These are phyloP conservation scores for Zaprionus ornatus DNA, from an alignment of 1,140 invertebrate genomes.

Conservation along the genomic window DNA sequence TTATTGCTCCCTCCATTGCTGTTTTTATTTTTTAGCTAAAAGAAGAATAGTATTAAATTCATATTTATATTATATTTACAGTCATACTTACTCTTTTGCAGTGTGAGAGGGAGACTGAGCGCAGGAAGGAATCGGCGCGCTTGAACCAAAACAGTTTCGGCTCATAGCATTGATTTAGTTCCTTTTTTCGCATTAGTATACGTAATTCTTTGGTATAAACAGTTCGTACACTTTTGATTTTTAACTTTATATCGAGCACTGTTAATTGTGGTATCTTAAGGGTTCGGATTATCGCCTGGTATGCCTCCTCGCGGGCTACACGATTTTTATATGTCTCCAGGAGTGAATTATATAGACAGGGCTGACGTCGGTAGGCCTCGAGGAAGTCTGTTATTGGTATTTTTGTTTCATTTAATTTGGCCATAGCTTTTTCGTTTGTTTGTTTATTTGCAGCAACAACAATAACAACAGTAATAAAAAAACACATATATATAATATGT, in stretches of 20 bases:
- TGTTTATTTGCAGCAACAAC: neutral
- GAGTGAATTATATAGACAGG: constrained; percentile 78
- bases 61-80: neutral
- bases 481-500: constrained; percentile 16
- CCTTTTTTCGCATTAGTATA: constrained; percentile 68
- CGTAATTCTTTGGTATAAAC: constrained; percentile 82
- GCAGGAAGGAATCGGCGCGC: constrained; percentile 65
- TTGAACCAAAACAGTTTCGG: constrained; percentile 75
- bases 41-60: neutral
- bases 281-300: constrained; percentile 66
- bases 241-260: constrained; percentile 75
- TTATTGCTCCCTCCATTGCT: constrained; percentile 3
- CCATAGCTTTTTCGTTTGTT: constrained; percentile 42
- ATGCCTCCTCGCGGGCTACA: constrained; percentile 70
- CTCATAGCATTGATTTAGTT: constrained; percentile 56
- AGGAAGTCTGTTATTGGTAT: constrained; percentile 76
- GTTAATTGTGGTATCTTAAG: constrained; percentile 72
- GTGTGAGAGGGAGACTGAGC: constrained; percentile 65
- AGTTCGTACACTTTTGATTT: constrained; percentile 82
- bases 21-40: constrained; percentile 24
- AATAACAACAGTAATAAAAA: constrained; percentile 16
- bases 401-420: constrained; percentile 63
- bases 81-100: constrained; percentile 48
- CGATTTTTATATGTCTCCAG: constrained; percentile 79
- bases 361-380: constrained; percentile 74